Evolutionary conservation across 2,797 vertebrate species (phyloP), one percentile per base, ranked within the genome.

Genomic region (Dipus sagitta): DNA sequence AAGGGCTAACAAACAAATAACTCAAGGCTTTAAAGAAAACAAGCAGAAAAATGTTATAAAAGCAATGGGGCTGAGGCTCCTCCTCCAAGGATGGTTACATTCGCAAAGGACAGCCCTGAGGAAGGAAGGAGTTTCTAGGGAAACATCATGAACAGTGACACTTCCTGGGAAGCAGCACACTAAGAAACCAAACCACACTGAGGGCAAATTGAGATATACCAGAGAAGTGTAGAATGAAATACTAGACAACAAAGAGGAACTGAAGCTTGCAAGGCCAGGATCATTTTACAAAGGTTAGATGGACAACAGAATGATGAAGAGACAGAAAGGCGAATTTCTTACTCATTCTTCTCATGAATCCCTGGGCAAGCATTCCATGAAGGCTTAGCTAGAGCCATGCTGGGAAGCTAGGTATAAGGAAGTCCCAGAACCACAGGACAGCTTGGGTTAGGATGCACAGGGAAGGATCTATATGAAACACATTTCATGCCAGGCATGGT

Each of bases 1-100:
- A 92, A 89, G 60, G 28, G 11, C 75, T 62, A 67, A 72, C 23
- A 84, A 96, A 85, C 42, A 89, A 83, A 75, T 23, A 86, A 71
- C 58, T 80, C 38, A 84, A 79, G 58, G 74, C 13, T 90, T 92
- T 72, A 75, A 85, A 70, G 58, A 93, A 77, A 68, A 17, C 83
- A 15, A 42, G 89, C 64, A 81, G n/a, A 94, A 94, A 12, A 18
- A 87, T n/a, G 13, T 34, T 70, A 62, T 24, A 34, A 79, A 85
- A 80, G 79, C 81, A 90, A 18, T n/a, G 78, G 52, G 30, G 47
- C 52, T 32, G 20, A 24, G n/a, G 34, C 2, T 92, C 71, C 68
- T 89, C 28, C 17, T 60, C 4, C 1, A n/a, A 84, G 28, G 67
- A 77, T 71, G 84, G 60, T 17, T 10, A 78, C 72, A 96, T 54